Evolutionary conservation across 1,140 invertebrate species (phyloP).

Genomic region (Brachionus manjavacas): DNA sequence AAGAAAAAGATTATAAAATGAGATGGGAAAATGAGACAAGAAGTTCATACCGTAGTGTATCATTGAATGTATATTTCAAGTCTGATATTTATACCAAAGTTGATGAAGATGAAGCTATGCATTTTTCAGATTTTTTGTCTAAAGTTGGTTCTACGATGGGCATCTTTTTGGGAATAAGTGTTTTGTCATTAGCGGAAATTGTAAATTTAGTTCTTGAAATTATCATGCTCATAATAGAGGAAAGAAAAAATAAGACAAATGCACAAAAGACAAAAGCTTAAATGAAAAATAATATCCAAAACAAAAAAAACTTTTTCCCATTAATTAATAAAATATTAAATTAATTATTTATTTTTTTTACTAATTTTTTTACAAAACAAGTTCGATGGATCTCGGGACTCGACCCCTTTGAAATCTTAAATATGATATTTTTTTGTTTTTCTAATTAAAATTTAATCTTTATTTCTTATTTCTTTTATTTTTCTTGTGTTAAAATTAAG

Average conservation of each 20-base stretch:
- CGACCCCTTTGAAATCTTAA: too few species aligned
- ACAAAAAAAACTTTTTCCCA: too few species aligned
- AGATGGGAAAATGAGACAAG: background rate
- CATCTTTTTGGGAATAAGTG: background rate
- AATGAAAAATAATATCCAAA: too few species aligned
- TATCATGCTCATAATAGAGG: background rate
- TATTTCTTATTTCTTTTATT: too few species aligned
- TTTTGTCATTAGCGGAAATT: conserved; percentile 1
- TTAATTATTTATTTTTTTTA: background rate
- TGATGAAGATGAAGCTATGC: background rate
- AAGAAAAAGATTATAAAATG: background rate
- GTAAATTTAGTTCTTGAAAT: background rate
- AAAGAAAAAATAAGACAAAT: background rate
- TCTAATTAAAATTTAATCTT: too few species aligned
- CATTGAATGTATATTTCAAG: conserved; percentile 7
- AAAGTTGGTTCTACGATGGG: conserved; percentile 21
- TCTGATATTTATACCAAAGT: background rate
- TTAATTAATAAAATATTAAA: background rate
- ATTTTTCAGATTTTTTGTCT: background rate
- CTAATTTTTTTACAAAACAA: too few species aligned
- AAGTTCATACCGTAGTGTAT: background rate
- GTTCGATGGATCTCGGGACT: too few species aligned
- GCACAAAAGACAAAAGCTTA: too few species aligned
- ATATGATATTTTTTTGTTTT: too few species aligned
- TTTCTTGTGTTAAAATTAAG: too few species aligned